A percentile compares a stretch with the other conserved stretches of the same genome.
phyloP scores from a whole-genome alignment of 1,140 invertebrate genomes.

The Heterodera schachtii region DNA sequence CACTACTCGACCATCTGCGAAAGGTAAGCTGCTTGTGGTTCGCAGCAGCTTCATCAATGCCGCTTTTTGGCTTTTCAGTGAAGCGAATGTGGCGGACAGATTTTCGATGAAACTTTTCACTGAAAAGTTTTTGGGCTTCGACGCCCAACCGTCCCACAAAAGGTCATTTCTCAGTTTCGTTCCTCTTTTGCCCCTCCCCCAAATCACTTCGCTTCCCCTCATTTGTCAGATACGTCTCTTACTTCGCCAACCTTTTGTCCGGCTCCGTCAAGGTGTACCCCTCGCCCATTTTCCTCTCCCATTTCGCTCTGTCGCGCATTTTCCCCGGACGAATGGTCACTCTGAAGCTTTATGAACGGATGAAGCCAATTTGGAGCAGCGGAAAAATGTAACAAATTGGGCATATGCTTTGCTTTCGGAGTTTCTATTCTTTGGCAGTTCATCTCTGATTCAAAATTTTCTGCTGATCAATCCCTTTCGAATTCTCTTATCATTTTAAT shows the following conservation, averaged over 20 bases:
- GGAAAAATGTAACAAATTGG: conserved; percentile 75
- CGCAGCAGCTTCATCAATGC: too few relatives aligned
- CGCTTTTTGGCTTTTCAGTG: conserved; percentile 67
- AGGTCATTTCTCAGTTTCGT: conserved; percentile 71
- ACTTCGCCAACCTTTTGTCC: conserved; percentile 85
- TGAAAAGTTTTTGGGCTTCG: conserved; percentile 80
- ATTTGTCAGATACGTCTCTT: conserved; percentile 77
- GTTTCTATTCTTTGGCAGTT: too few relatives aligned
- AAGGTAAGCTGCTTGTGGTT: conserved; percentile 65
- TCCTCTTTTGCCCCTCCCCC: too few relatives aligned
- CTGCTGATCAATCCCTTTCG: too few relatives aligned
- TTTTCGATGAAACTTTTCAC: conserved; percentile 88
- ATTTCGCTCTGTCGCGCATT: conserved; percentile 81
- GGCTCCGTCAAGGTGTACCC: conserved; percentile 83
- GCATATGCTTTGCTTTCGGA: not conserved
- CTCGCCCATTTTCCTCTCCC: conserved; percentile 81
- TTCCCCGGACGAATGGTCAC: conserved; percentile 67
- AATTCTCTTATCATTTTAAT: too few relatives aligned
- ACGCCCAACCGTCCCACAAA: conserved; percentile 83
- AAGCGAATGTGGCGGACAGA: conserved; percentile 84
- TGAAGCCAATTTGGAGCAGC: conserved; percentile 83
- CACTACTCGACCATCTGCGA: conserved; percentile 89
- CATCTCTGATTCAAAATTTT: too few relatives aligned
- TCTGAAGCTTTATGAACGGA: conserved; percentile 76
- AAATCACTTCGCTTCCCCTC: not conserved